phyloP scores from a whole-genome alignment of 1,140 invertebrate genomes.

The Hyles euphorbiae region DNA sequence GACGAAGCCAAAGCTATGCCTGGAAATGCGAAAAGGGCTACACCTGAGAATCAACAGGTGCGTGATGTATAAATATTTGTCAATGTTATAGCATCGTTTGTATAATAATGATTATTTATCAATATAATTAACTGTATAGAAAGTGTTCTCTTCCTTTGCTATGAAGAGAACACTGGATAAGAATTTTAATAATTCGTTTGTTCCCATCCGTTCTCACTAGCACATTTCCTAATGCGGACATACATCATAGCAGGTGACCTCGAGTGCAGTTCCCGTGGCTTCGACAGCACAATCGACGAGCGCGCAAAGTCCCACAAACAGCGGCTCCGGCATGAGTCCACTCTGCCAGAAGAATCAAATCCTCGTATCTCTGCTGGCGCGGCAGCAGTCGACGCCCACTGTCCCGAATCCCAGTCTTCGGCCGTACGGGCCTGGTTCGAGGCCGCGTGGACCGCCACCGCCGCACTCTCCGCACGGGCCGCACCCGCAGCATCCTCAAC shows the following conservation, averaged over 20 bases:
- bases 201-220: neutral
- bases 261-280: slow-evolving; percentile 41
- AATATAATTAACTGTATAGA: too few relatives aligned
- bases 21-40: slow-evolving; percentile 72
- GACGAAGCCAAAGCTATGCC: slow-evolving; percentile 70
- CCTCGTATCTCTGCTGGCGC: slow-evolving; percentile 88
- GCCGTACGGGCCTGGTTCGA: slow-evolving; percentile 40
- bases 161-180: slow-evolving; percentile 26
- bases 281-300: slow-evolving; percentile 38
- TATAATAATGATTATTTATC: too few relatives aligned
- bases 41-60: slow-evolving; percentile 81
- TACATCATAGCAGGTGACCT: slow-evolving; percentile 44
- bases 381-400: slow-evolving; percentile 84
- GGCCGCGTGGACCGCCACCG: slow-evolving; percentile 22
- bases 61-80: slow-evolving; percentile 22
- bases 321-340: slow-evolving; percentile 78
- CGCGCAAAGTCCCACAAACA: slow-evolving; percentile 41
- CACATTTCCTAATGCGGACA: neutral
- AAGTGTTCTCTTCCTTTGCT: too few relatives aligned
- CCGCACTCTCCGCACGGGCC: slow-evolving; percentile 22
- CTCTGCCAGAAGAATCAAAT: slow-evolving; percentile 91
- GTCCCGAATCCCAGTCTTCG: slow-evolving; percentile 58
- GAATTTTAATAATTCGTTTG: neutral
- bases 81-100: too few relatives aligned
- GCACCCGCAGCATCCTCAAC: slow-evolving; percentile 17